These are phyloP conservation scores for Hyles vespertilio DNA, from an alignment of 1,140 invertebrate genomes.

Conservation along the genomic window DNA sequence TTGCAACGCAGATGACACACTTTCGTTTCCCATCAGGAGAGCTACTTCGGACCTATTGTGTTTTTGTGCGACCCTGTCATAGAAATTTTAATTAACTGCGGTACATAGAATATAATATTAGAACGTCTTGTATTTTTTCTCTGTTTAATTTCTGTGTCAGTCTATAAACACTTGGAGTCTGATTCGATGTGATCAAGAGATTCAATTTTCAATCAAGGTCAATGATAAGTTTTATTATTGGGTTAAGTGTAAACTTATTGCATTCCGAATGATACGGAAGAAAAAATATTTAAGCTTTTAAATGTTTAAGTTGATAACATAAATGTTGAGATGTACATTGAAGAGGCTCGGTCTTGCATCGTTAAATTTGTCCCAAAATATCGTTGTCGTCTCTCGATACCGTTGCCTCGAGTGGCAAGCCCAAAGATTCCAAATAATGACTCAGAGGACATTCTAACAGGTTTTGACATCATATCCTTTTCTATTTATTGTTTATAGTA, in stretches of 20 bases:
- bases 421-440: conserved; percentile 5
- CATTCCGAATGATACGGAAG: neutral
- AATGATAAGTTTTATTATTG: conserved; percentile 18
- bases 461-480: conserved; percentile 1
- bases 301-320: too few relatives aligned
- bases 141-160: conserved; percentile 10
- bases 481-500: too few relatives aligned
- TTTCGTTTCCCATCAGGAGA: conserved; percentile 43
- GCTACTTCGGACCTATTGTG: conserved; percentile 16
- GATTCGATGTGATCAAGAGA: conserved; percentile 14
- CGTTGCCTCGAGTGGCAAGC: conserved; percentile 13
- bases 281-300: too few relatives aligned
- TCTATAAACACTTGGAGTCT: conserved; percentile 12
- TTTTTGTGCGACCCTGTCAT: conserved; percentile 23
- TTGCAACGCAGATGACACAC: conserved; percentile 39
- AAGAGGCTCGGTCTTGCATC: conserved; percentile 2
- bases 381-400: conserved; percentile 11
- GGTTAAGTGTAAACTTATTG: conserved; percentile 1
- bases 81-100: conserved; percentile 29
- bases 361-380: conserved; percentile 19
- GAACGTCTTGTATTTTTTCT: conserved; percentile 10
- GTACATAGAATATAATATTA: conserved; percentile 20
- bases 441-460: neutral
- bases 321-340: neutral
- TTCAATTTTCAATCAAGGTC: conserved; percentile 21